A percentile compares a stretch with the other conserved stretches of the same genome.
phyloP scores from a whole-genome alignment of 2,113 vertebrate species.

The Gorsachius goisagi region DNA sequence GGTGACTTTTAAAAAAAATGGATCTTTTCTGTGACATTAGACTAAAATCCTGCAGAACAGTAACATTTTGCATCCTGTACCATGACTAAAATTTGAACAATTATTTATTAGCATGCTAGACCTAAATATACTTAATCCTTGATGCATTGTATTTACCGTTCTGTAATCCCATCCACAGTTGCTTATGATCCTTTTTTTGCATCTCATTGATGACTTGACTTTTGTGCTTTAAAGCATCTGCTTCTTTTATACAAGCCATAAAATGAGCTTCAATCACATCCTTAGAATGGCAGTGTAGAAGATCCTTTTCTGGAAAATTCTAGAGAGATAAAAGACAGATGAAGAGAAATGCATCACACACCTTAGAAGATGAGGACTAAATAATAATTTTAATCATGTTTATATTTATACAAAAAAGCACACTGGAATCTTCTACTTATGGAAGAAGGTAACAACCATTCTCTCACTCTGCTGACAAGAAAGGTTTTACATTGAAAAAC shows the following conservation, averaged over 20 bases:
- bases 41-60: neutral
- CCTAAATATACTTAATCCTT: neutral
- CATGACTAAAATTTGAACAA: neutral
- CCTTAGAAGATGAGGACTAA: neutral
- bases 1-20: neutral
- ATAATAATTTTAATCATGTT: neutral
- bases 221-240: conserved; percentile 98
- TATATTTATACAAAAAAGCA: neutral
- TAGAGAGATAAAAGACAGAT: conserved; percentile 59
- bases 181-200: conserved; percentile 99
- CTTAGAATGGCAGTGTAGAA: conserved; percentile 91
- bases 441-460: neutral
- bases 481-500: neutral
- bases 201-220: conserved; percentile 98
- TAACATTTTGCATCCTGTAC: neutral
- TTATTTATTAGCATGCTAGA: neutral
- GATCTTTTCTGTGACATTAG: neutral
- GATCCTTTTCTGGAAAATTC: conserved; percentile 93
- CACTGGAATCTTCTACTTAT: neutral
- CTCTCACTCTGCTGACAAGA: neutral
- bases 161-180: conserved; percentile 99
- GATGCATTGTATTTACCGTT: conserved; percentile 81
- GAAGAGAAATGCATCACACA: neutral
- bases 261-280: conserved; percentile 97
- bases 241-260: conserved; percentile 98